A percentile compares a stretch with the other conserved stretches of the same genome.
Conservation (phyloP, 2,888 invertebrate genomes). For the Idaea biselata region DNA sequence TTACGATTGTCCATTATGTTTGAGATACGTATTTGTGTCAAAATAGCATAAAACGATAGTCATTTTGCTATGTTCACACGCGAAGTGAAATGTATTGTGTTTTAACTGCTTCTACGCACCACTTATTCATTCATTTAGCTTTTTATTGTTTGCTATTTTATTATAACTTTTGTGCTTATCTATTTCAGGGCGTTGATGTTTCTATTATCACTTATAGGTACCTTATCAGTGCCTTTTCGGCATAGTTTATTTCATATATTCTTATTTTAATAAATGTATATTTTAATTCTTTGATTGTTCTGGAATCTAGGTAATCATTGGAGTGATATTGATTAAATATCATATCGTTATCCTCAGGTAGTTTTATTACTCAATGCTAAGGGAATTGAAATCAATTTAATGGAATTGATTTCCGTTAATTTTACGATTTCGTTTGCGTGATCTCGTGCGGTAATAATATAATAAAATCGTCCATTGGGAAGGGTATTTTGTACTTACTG, state of each 20-base stretch:
- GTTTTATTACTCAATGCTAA: conserved; percentile 45
- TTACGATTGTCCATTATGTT: conserved; percentile 61
- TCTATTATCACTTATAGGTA: conserved; percentile 36
- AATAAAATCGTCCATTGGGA: conserved; percentile 75
- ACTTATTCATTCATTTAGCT: conserved; percentile 46
- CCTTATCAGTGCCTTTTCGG: too few species aligned
- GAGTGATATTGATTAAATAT: conserved; percentile 25
- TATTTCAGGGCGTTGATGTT: conserved; percentile 48
- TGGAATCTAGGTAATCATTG: conserved; percentile 15
- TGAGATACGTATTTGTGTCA: conserved; percentile 62
- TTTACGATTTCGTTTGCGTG: conserved; percentile 80
- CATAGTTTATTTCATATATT: too few species aligned
- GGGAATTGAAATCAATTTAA: conserved; percentile 72
- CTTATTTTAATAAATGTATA: neutral
- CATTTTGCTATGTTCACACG: conserved; percentile 62
- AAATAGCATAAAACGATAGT: conserved; percentile 68
- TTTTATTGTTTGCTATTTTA: conserved; percentile 46
- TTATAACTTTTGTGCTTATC: conserved; percentile 23
- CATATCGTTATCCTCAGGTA: conserved; percentile 23
- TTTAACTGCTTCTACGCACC: conserved; percentile 43
- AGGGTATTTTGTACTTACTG: conserved; percentile 38
- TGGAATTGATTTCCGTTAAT: conserved; percentile 73
- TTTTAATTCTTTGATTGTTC: conserved; percentile 16
- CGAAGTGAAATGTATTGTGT: conserved; percentile 62
- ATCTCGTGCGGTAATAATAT: conserved; percentile 74